Percentiles rank a stretch among this genome's conserved stretches.
Conservation (phyloP, 2,888 invertebrate species). For the Aleiodes leptofemur region DNA sequence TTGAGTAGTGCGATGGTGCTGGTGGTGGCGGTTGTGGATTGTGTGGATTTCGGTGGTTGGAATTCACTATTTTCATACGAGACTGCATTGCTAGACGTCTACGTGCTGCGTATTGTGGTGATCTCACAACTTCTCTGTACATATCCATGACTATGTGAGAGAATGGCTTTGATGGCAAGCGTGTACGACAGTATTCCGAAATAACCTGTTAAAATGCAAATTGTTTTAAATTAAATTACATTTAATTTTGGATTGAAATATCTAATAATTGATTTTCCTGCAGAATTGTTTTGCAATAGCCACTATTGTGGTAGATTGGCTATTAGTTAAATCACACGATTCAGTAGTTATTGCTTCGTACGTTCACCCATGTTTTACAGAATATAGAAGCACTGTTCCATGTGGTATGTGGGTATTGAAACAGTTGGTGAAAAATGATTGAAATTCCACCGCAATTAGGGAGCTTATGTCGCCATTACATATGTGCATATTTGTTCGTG, state of each 20-base stretch:
- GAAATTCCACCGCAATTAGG: slow-evolving; percentile 4
- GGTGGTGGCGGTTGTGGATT: slow-evolving; percentile 51
- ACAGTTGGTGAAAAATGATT: slow-evolving; percentile 2
- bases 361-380: slow-evolving; percentile 22
- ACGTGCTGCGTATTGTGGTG: slow-evolving; percentile 69
- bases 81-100: slow-evolving; percentile 62
- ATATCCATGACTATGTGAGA: slow-evolving; percentile 80
- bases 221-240: background rate
- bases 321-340: slow-evolving; percentile 33
- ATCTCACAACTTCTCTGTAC: slow-evolving; percentile 76
- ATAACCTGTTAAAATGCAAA: slow-evolving; percentile 76
- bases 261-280: background rate
- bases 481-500: no score
- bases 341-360: slow-evolving; percentile 32
- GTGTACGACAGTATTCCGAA: slow-evolving; percentile 78
- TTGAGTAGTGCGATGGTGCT: slow-evolving; percentile 54
- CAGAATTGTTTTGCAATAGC: background rate
- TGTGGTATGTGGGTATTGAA: slow-evolving; percentile 24
- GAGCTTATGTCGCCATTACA: no score
- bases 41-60: slow-evolving; percentile 26
- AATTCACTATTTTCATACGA: slow-evolving; percentile 7
- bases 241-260: background rate
- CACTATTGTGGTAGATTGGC: slow-evolving; percentile 12
- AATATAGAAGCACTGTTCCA: background rate
- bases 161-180: slow-evolving; percentile 78